Evolutionary conservation across 2,888 invertebrate species (phyloP).

Genomic region (Entomobrya proxima): DNA sequence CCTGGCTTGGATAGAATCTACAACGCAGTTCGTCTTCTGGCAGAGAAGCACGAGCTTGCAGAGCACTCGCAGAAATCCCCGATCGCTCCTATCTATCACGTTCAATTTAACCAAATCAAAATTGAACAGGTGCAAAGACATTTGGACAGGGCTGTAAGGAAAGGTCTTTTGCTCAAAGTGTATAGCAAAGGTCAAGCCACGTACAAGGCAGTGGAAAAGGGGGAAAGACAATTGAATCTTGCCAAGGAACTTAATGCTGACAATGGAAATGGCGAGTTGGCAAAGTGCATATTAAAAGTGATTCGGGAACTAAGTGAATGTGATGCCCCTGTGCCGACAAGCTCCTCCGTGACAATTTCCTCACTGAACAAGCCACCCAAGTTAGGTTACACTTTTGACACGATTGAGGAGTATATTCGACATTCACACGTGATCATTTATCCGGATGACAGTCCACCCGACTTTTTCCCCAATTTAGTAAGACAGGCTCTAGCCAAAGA

Average conservation of each 20-base stretch:
- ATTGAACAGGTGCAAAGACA: slow-evolving; percentile 74
- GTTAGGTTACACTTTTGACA: slow-evolving; percentile 68
- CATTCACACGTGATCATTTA: slow-evolving; percentile 73
- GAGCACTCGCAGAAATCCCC: slow-evolving; percentile 73
- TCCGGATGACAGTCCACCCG: slow-evolving; percentile 60
- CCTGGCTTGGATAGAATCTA: slow-evolving; percentile 74
- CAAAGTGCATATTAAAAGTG: slow-evolving; percentile 72
- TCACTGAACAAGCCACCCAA: slow-evolving; percentile 55
- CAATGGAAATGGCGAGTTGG: slow-evolving; percentile 53
- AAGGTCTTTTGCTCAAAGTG: slow-evolving; percentile 72
- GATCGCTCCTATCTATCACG: slow-evolving; percentile 73
- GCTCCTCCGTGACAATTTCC: slow-evolving; percentile 48
- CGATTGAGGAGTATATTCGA: slow-evolving; percentile 72
- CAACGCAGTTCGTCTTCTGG: slow-evolving; percentile 74
- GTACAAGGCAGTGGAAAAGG: slow-evolving; percentile 73
- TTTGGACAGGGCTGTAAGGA: slow-evolving; percentile 73
- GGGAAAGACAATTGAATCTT: slow-evolving; percentile 72
- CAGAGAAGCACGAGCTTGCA: slow-evolving; percentile 74
- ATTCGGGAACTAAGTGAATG: slow-evolving; percentile 73
- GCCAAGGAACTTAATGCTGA: slow-evolving; percentile 17
- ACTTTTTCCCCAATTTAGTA: slow-evolving; percentile 59
- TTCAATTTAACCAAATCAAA: slow-evolving; percentile 72
- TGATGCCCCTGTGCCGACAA: slow-evolving; percentile 65
- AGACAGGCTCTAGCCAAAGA: slow-evolving; percentile 56
- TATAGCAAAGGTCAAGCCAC: slow-evolving; percentile 72